Evolutionary conservation across 1,140 invertebrate genomes (phyloP), one percentile per base, ranked within the genome.

Genomic region (Drosophila prosaltans): DNA sequence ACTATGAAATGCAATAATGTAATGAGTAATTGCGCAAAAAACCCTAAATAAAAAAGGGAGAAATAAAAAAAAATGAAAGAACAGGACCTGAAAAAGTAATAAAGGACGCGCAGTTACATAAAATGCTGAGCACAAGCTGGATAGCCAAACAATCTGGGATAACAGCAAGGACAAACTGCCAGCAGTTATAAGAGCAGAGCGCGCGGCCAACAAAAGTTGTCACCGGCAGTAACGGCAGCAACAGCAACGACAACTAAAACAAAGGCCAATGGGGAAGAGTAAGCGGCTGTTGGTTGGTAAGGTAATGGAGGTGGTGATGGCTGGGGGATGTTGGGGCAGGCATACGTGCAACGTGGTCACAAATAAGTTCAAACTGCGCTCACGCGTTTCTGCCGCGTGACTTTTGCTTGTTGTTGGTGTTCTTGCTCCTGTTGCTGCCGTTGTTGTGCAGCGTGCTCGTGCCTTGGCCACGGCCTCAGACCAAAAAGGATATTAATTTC

Each of bases 401-500:
- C 57, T 59, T 59, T 7, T 26, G 32, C 36, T 39, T 74, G 54
- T 72, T 68, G 58, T 43, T 58, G 32, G 32, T 36, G 3, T 36
- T 36, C 3, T 36, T 36, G 32, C 32, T 36, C 32, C 32, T 36
- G 32, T 36, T 61, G 36, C 45, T 60, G 24, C 30, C 21, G 55
- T 39, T 45, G 55, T 30, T 39, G 30, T 39, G 45, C 62, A 43
- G 43, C 32, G 28, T 58, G 62, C 78, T 68, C 74, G 80, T 77
- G 83, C 73, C 80, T 65, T 65, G 36, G 7, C 40, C 43, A 48
- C 28, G 28, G 59, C 36, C 36, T 45, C 79, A 48, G 54, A 26
- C 65, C 83, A 90, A 84, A 89, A 91, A 91, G 81, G 83, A 82
- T 91, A 91, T 91, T 91, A 91, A 91, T 91, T 91, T 91, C 89